Conservation (phyloP, 2,113 vertebrate genomes). For the Trichechus manatus region DNA sequence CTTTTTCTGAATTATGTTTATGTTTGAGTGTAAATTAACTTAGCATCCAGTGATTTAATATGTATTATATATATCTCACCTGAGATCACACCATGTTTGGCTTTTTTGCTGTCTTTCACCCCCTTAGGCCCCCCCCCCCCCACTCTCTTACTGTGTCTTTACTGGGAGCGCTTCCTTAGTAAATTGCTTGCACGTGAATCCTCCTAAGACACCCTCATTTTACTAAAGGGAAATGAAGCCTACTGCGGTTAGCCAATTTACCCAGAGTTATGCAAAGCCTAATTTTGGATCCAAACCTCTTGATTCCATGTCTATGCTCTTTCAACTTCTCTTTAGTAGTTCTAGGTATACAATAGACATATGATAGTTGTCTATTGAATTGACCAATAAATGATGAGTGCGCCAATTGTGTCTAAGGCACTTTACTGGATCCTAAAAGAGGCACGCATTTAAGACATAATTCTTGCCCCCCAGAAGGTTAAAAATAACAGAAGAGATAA, state of each 20-base stretch:
- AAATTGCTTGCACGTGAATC: not conserved
- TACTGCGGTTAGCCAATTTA: not conserved
- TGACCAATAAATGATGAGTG: not conserved
- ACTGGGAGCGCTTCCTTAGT: not conserved
- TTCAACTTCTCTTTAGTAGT: not conserved
- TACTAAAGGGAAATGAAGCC: not conserved
- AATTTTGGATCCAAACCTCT: not conserved
- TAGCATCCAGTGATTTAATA: constrained; percentile 11
- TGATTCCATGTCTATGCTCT: not conserved
- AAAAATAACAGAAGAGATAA: not conserved
- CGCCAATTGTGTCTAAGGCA: not conserved
- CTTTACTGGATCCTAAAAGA: constrained; percentile 32
- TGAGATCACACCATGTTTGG: not conserved
- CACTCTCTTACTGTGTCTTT: not conserved
- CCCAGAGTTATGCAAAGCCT: not conserved
- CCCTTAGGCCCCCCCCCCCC: no score
- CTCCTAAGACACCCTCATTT: not conserved
- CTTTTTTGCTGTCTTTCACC: not conserved
- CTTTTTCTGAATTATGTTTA: not conserved
- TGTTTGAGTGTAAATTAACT: not conserved
- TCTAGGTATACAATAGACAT: not conserved
- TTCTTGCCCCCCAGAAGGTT: not conserved
- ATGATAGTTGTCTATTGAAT: not conserved
- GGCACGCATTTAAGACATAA: not conserved
- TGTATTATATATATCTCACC: not conserved